A percentile compares a stretch with the other conserved stretches of the same genome.
phyloP scores from a whole-genome alignment of 2,113 vertebrate genomes.

The Progne subis region DNA sequence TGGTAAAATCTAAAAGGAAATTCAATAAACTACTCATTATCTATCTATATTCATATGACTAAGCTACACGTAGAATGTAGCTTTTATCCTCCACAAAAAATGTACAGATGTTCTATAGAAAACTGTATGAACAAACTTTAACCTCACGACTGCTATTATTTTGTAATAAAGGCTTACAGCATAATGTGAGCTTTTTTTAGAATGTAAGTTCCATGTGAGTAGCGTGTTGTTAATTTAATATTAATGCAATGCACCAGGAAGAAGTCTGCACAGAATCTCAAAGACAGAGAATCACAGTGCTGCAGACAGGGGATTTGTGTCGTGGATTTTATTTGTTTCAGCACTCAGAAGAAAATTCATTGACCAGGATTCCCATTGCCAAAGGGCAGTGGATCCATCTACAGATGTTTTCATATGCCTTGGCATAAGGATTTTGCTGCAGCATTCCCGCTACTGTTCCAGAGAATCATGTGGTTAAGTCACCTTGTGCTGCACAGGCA shows the following conservation, averaged over 20 bases:
- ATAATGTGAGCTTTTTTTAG: constrained; percentile 77
- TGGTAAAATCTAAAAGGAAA: constrained; percentile 49
- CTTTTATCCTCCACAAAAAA: constrained; percentile 64
- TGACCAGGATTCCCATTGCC: not conserved
- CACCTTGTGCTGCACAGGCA: constrained; percentile 26
- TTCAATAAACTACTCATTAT: constrained; percentile 59
- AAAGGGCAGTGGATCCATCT: not conserved
- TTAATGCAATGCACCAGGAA: constrained; percentile 69
- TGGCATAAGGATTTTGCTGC: not conserved
- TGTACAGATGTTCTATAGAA: constrained; percentile 72
- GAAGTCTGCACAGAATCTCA: constrained; percentile 61
- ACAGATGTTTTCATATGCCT: not conserved
- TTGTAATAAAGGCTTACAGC: constrained; percentile 75
- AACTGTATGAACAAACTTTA: constrained; percentile 71
- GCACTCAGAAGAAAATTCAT: not conserved
- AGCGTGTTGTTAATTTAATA: constrained; percentile 74
- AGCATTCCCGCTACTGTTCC: not conserved
- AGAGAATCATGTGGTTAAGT: constrained; percentile 34
- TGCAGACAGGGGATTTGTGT: constrained; percentile 29
- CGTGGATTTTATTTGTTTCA: not conserved
- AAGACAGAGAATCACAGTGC: constrained; percentile 52
- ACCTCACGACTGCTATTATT: constrained; percentile 76
- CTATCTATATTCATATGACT: constrained; percentile 66
- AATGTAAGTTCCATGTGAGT: constrained; percentile 66
- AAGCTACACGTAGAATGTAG: constrained; percentile 57